Base-by-base conservation (phyloP, 1,140 invertebrate species). In the Mercenaria mercenaria region DNA sequence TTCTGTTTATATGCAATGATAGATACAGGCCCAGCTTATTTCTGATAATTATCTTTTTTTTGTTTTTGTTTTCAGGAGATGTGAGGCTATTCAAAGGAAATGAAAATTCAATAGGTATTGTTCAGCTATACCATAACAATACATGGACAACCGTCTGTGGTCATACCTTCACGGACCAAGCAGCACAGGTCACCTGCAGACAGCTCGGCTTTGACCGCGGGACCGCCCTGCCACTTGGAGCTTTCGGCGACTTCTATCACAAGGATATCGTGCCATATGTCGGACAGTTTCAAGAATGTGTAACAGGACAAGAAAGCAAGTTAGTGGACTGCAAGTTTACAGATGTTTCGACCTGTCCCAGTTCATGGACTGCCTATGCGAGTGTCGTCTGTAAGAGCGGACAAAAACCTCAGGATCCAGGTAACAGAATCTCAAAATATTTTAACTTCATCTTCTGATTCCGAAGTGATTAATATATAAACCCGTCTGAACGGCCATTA, bases 81-180 rank as follows among this genome's bases (percentile, higher is more conserved):
- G 47, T 77, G 0, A n/a, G 43, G 41, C 23, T 77, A 50, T 77
- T 29, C 43, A n/a, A 43, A 47, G 74, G 74, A 0, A 47, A 47
- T 52, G 74, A 41, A 29, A 8, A 1, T 1, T 47, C 74, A n/a
- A 26, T 20, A 8, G 74, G 74, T 32, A 77, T 77, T 26, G 56
- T 82, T 8, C 81, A 77, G 20, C n/a, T 90, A 26, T 50, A 69
- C 34, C 2, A 41, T 32, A 41, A 47, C 37, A 64, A 39, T 59
- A 32, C 56, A 32, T 84, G 79, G 76, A 56, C 43, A 34, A 26
- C 26, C 29, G n/a, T 83, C 1, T 90, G 76, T 79, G 76, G 59
- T 15, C 52, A 76, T 37, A 37, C 0, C 13, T 64, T 90, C 52
- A 64, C 32, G 0, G 20, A 47, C 23, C 6, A 15, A 32, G 87